Evolutionary conservation across 1,140 invertebrate species (phyloP).

Genomic region (Berghia stephanieae): DNA sequence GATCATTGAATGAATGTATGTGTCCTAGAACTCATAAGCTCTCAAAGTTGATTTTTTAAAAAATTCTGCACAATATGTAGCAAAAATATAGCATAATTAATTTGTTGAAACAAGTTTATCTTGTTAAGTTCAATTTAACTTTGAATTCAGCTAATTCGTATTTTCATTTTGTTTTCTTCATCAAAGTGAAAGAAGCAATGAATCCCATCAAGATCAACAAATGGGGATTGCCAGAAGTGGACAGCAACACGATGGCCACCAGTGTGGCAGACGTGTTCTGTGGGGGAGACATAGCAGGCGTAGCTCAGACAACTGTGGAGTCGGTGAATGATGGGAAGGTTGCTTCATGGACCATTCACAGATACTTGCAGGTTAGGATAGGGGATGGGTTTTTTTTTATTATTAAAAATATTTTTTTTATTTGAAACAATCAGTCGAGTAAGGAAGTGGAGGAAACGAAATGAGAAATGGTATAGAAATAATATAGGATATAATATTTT

Average conservation of each 20-base stretch:
- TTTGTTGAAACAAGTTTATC: too few species aligned
- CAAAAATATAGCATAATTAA: too few species aligned
- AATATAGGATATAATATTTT: not conserved
- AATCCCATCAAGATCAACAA: slow-evolving; percentile 80
- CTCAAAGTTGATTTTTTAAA: too few species aligned
- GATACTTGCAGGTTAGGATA: slow-evolving; percentile 81
- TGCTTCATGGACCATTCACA: slow-evolving; percentile 95
- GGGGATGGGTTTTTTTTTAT: not conserved
- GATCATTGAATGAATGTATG: too few species aligned
- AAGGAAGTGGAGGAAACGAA: too few species aligned
- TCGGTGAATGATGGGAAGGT: slow-evolving; percentile 98
- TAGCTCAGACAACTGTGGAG: slow-evolving; percentile 96
- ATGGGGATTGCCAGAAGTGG: slow-evolving; percentile 81
- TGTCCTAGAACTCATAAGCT: too few species aligned
- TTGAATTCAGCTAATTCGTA: too few species aligned
- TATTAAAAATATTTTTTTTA: too few species aligned
- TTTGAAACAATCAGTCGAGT: too few species aligned
- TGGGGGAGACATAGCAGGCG: slow-evolving; percentile 93
- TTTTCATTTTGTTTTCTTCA: slow-evolving; percentile 12
- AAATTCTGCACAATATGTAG: too few species aligned
- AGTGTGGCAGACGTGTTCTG: slow-evolving; percentile 83
- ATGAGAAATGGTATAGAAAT: not conserved
- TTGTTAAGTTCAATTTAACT: too few species aligned
- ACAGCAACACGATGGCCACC: slow-evolving; percentile 81
- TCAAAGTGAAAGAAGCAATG: slow-evolving; percentile 81